Evolutionary conservation across 2,797 vertebrate species (phyloP), one percentile per base, ranked within the genome.

Genomic region (Channa striata): DNA sequence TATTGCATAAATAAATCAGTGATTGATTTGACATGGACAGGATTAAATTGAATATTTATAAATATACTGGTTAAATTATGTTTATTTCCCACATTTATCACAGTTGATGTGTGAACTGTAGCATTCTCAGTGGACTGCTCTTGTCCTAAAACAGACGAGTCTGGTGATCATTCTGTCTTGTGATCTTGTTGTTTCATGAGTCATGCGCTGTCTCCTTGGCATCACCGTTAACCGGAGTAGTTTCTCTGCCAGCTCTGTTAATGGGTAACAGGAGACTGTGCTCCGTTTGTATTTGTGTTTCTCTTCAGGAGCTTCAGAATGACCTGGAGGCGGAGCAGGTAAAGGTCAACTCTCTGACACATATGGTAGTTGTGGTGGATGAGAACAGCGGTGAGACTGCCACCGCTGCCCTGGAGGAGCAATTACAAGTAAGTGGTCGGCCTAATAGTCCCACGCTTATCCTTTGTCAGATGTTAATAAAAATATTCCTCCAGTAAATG

Each of bases 291-390:
- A 2, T 73, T 78, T 80, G 21, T 9, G 19, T 72, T 72, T 74
- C 23, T 46, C 5, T 30, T 79, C 81, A 99, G 98, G 92, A 80
- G 80, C 93, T 99, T 71, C 98, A 99, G 90, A 95, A 87, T 62
- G 98, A 99, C 81, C 92, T 99, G 72, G 98, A 99, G 92, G 74
- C 91, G 11, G 98, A 99, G 67, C 98, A 99, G 86, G 96, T 98
- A 82, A 99, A 98, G 78, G 98, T 99, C 2, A 99, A 99, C 89
- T 99, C 97, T 23, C 85, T 99, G 37, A 99, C 98, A 0, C 98
- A 99, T 88, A 99, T 99, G 98, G 98, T 99, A 6, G 97, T 99
- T 1, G 98, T 99, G 53, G 97, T 99, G 2, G 98, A 99, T 79
- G 98, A 99, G 89, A 97, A 95, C 91, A 96, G 94, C 0, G 95